Base-by-base conservation (phyloP, 2,797 vertebrate genomes). In the Oophaga sylvatica region DNA sequence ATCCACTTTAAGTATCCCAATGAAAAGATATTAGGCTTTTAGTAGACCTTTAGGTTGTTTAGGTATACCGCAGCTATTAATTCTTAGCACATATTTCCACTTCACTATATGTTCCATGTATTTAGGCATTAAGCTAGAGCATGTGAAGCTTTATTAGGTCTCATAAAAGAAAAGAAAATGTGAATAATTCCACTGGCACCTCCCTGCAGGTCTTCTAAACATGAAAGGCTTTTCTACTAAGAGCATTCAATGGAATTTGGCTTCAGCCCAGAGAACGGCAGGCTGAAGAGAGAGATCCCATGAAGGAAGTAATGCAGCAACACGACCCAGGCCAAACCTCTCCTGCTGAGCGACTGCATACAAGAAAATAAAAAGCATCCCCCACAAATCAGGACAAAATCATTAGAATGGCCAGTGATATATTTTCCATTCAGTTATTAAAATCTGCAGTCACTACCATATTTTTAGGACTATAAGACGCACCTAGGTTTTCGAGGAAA, bases 181-280 rank as follows among this genome's bases (percentile, higher is more conserved):
- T 17, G 53, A 17, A 29, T 76, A 81, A 56, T 68, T 63, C 68
- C 57, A 59, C 29, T 59, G 31, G 29, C 10, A 70, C 22, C 12
- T 85, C 70, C 70, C 63, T 56, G 9, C 63, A 67, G 57, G 12
- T 76, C 45, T 76, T 48, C 15, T 17, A 83, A 41, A 81, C 71
- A 82, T 82, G 68, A 85, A 89, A 78, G 45, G 53, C 26, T 45
- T 81, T 80, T 81, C 53, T 29, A 29, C 70, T 76, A 60, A 85
- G 59, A 31, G 26, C 7, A 60, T 70, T 82, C 71, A 70, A 22
- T 70, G 87, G 88, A 89, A 89, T 86, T 48, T 83, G 80, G 80
- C 88, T 70, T 6, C 3, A 13, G 9, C 71, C 62, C 88, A 89
- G 41, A n/a, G 48, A 86, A 79, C 84, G 83, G 84, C 73, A 86